phyloP scores from a whole-genome alignment of 2,113 vertebrate species.

The Cyprinus carpio region DNA sequence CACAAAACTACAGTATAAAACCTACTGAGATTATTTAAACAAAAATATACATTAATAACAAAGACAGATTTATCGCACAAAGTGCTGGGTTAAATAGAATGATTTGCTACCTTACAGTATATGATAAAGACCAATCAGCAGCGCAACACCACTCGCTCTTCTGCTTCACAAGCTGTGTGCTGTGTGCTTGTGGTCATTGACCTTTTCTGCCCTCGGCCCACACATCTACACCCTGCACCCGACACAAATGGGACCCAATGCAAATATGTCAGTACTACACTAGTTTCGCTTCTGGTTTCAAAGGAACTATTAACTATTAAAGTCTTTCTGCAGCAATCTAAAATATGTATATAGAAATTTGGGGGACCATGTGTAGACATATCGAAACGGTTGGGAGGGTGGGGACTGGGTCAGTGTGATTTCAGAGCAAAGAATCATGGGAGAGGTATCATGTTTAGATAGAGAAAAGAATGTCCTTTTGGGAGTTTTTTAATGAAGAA shows the following conservation, averaged over 20 bases:
- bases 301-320: slow-evolving; percentile 21
- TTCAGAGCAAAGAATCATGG: slow-evolving; percentile 46
- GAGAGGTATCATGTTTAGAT: slow-evolving; percentile 33
- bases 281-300: slow-evolving; percentile 9
- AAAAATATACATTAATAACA: slow-evolving; percentile 49
- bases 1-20: slow-evolving; percentile 45
- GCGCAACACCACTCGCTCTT: slow-evolving; percentile 37
- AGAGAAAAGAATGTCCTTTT: slow-evolving; percentile 18
- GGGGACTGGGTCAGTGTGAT: slow-evolving; percentile 36
- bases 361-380: slow-evolving; percentile 50
- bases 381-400: slow-evolving; percentile 38
- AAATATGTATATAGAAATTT: slow-evolving; percentile 55
- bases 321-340: slow-evolving; percentile 46
- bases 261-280: slow-evolving; percentile 43
- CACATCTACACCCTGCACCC: slow-evolving; percentile 26
- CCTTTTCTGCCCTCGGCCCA: slow-evolving; percentile 35
- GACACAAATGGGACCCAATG: slow-evolving; percentile 54
- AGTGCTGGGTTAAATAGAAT: slow-evolving; percentile 29
- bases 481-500: slow-evolving; percentile 16
- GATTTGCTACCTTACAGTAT: slow-evolving; percentile 56
- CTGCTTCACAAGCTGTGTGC: slow-evolving; percentile 44
- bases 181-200: slow-evolving; percentile 32
- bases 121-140: slow-evolving; percentile 43
- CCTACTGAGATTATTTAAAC: slow-evolving; percentile 39
- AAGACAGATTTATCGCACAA: slow-evolving; percentile 49